These are phyloP conservation scores for Oedothorax gibbosus DNA, from an alignment of 1,140 invertebrate species.

Conservation along the genomic window DNA sequence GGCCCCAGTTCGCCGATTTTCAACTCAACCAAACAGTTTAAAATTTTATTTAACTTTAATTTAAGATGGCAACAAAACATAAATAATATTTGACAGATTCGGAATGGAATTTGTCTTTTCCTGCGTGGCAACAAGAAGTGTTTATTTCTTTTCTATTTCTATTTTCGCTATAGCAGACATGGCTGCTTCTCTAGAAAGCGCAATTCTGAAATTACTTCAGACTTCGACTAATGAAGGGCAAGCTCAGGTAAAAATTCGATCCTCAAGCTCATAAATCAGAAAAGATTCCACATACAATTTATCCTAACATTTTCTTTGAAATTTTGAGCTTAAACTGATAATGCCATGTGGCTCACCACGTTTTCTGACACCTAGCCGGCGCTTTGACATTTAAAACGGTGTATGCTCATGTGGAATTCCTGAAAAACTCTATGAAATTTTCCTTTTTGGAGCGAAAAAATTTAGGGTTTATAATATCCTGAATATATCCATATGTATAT, in stretches of 20 bases:
- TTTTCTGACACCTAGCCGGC: not conserved
- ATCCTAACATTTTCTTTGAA: not conserved
- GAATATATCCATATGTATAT: too few species aligned
- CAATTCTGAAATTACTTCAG: slow-evolving; percentile 31
- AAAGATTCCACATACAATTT: not conserved
- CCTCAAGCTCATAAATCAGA: not conserved
- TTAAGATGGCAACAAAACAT: too few species aligned
- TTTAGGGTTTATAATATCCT: too few species aligned
- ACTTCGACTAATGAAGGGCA: slow-evolving; percentile 50
- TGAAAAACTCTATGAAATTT: too few species aligned
- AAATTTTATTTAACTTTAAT: too few species aligned
- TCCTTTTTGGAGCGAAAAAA: too few species aligned
- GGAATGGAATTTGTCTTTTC: too few species aligned
- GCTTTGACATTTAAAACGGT: not conserved
- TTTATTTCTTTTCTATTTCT: not conserved
- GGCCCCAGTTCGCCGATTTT: too few species aligned
- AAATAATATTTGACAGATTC: too few species aligned
- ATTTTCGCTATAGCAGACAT: not conserved
- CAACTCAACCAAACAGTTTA: too few species aligned
- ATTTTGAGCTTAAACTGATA: not conserved
- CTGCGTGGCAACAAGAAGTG: not conserved
- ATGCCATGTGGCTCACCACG: slow-evolving; percentile 4
- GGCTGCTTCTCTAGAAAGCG: slow-evolving; percentile 33
- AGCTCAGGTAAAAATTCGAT: slow-evolving; percentile 11
- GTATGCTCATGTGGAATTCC: too few species aligned